Base-by-base conservation (phyloP, 2,113 vertebrate genomes). In the Cygnus buccinator region DNA sequence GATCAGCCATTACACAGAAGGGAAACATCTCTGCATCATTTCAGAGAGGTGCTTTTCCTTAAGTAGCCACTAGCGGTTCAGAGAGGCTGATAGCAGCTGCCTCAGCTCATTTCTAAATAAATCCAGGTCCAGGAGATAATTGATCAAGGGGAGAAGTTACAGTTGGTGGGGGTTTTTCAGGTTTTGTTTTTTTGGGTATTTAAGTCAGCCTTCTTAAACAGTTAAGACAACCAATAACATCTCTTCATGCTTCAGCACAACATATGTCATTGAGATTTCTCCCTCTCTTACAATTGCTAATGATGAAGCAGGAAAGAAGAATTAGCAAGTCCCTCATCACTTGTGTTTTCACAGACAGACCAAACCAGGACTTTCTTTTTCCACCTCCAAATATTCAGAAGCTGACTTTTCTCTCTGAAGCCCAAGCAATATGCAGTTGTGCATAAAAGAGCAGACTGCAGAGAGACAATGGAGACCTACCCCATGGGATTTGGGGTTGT, bases 251-350 rank as follows among this genome's bases (percentile, higher is more conserved):
- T 75, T 92, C 76, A 84, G 52, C 41, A 84, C 79, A 81, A 86
- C 71, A 76, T 62, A 93, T 71, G 62, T 84, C 78, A 91, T 33
- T 46, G 71, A 66, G 14, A 81, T 59, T 93, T 96, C 93, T 93
- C 68, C 57, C 41, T 57, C 25, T 43, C 89, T 90, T 92, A 77
- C 13, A 87, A 73, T 71, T 80, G 72, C 76, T 81, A 86, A 90
- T 65, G 76, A 71, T 92, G 91, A 92, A 96, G 93, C 75, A 93
- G 72, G 50, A 92, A 96, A 92, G 88, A 80, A 93, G 35, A 93
- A 93, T 88, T 66, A 85, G 23, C 54, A 88, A 95, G 44, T 88
- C 86, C 90, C 70, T 75, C 77, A 73, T 63, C 68, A 91, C 50
- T 78, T 52, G 26, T 31, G 43, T 29, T 67, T 70, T 52, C 31